Base-by-base conservation (phyloP, 92 coral and sea anemone species). In the Pocillopora meandrina region DNA sequence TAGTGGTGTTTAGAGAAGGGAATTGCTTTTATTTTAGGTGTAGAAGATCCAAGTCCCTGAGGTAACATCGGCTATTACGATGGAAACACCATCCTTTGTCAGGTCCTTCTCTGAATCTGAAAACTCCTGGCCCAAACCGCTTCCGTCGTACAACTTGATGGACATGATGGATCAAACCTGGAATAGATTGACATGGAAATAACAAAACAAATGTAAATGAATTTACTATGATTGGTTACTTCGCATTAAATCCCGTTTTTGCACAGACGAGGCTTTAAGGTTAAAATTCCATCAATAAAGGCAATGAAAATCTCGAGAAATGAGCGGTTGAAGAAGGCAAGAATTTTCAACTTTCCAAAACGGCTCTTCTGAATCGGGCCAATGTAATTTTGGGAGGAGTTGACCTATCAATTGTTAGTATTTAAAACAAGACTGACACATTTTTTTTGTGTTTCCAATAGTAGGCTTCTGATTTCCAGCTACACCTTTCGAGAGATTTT, bases 41-140 rank as follows among this genome's bases (percentile, higher is more conserved):
- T 72, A 72, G 58, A 72, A 36, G 34, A 72, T 72, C 76, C 76
- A 72, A 12, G 76, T 72, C 35, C 61, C 76, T 18, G 76, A 9
- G 10, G 58, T 26, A 14, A 72, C 76, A 0, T 4, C 76, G 8
- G 59, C 76, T 72, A 21, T 36, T 17, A 1, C 17, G 10, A 42
- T 3, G 4, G 4, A 35, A 10, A 12, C 18, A 15, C 13, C 75
- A 8, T 71, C 23, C 5, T 20, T 18, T 14, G 36, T 16, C 75
- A 71, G 75, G 20, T 71, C 14, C 17, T 11, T 71, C 1, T 71
- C 5, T 12, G 75, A 71, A 12, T 35, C 20, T 12, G 15, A 16
- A 71, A 71, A 71, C 57, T 13, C 16, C 56, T 71, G 56, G 75
- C 47, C 12, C 52, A 36, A 12, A 33, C 56, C 56, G 5, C 56